Base-by-base conservation (phyloP, 2,113 vertebrate genomes). In the Balaeniceps rex region DNA sequence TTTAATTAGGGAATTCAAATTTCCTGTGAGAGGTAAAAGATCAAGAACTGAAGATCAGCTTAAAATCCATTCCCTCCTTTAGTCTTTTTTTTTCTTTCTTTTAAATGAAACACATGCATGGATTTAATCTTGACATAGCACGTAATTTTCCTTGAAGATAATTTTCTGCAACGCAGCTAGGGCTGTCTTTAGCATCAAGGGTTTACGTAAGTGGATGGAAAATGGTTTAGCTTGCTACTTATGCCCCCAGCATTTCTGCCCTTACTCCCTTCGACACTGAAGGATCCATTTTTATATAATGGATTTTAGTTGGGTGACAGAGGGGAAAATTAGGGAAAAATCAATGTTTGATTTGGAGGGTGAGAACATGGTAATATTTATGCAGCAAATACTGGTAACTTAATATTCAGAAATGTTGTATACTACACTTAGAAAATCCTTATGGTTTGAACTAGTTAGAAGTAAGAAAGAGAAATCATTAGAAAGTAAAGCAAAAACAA, bases 1-100 rank as follows among this genome's bases (percentile, higher is more conserved):
- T 87, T 85, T 84, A 61, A 38, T 85, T 93, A 79, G 60, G 42
- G 82, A 93, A 88, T 90, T 96, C 72, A 78, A 7, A 74, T 94
- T 90, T 92, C 44, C 44, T 78, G 40, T 55, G 74, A 61, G 87
- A 92, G 74, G 57, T 64, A 69, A 24, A 87, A 82, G 76, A 64
- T 82, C 23, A 78, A 58, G 70, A 91, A 75, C 34, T 25, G 46
- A 57, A 74, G 33, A 81, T 71, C 65, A 84, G 44, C 44, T 89
- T 83, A 61, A 87, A 95, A 83, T 89, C 55, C 22, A 19, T 71
- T 71, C 11, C 6, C 11, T 79, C 21, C 60, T 34, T 24, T 46
- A 52, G 66, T 42, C 0, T 66, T 29, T 40, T 17, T 14, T 54
- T 23, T 40, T 42, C 28, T n/a, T 4, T 6, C 2, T 63, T 68